Evolutionary conservation across 2,797 vertebrate genomes (phyloP), one percentile per base, ranked within the genome.

Genomic region (Enteromius thamalakanensis): DNA sequence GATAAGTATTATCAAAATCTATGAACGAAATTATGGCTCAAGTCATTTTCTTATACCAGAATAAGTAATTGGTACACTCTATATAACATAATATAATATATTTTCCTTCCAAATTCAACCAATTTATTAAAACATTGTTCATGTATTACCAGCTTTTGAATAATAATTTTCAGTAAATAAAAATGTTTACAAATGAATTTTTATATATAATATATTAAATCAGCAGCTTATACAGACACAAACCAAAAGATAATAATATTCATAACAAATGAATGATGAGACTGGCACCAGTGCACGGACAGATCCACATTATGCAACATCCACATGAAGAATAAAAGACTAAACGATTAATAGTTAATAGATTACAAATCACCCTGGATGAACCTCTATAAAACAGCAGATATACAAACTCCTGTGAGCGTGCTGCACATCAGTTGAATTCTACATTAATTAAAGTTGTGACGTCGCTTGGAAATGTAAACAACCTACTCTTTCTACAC

Each of bases 311-410:
- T 26, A 15, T 11, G 37, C 26, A 76, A 76, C 21, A 26, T 14
- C 23, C 69, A 58, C 34, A 76, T 76, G 58, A 40, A 26, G 40
- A 37, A 76, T n/a, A 19, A 76, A 42, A 72, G 47, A 72, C 17
- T 72, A 17, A 53, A 26, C 29, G 17, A 64, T 64, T 17, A 64
- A 32, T 32, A 15, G 6, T 15, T 74, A 53, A 74, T 34, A n/a
- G 29, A 74, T 53, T 53, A 34, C 47, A 34, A 74, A 34, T 53
- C 5, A 6, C 6, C 21, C 0, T 12, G 17, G 10, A 34, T 74
- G 47, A n/a, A 17, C 23, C 23, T 8, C 7, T 40, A 11, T 76
- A 9, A 55, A 76, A 62, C 6, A 29, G 12, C 32, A 2, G 6
- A 15, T 58, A 5, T 17, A 15, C 11, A 7, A 58, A 26, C 72